Conservation (phyloP, 37 sponge, comb jelly and placozoan species). For the Ephydatia muelleri region DNA sequence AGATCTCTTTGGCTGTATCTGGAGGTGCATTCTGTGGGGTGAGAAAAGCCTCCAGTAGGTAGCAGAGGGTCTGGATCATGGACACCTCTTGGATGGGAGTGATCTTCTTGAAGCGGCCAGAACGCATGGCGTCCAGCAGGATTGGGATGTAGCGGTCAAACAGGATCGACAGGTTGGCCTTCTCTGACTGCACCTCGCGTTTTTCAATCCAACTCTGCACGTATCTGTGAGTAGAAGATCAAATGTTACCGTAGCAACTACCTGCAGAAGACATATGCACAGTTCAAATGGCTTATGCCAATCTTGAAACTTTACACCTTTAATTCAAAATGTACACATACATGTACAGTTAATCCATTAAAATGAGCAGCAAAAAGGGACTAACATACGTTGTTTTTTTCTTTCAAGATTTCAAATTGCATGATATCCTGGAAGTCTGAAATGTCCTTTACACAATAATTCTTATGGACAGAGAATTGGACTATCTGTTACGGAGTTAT, state of each 20-base stretch:
- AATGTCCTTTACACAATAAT: too few relatives aligned
- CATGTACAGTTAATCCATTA: background rate
- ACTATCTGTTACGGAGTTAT: too few relatives aligned
- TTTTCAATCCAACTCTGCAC: slow-evolving; percentile 97
- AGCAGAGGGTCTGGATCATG: slow-evolving; percentile 99
- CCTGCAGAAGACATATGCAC: background rate
- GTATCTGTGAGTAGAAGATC: slow-evolving; percentile 39
- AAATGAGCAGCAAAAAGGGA: too few relatives aligned
- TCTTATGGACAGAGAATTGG: too few relatives aligned
- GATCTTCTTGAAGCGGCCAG: slow-evolving; percentile 97
- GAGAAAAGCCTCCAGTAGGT: slow-evolving; percentile 92
- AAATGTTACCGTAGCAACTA: background rate
- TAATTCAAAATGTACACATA: too few relatives aligned
- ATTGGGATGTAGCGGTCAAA: slow-evolving; percentile 98
- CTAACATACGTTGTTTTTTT: too few relatives aligned
- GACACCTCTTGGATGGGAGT: slow-evolving; percentile 91
- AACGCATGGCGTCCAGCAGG: slow-evolving; percentile 77
- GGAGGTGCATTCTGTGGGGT: slow-evolving; percentile 92
- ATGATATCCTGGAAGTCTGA: too few relatives aligned
- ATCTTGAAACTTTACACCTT: too few relatives aligned
- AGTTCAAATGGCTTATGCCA: background rate
- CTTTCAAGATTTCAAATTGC: too few relatives aligned
- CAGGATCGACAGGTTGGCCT: slow-evolving; percentile 94
- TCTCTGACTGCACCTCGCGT: slow-evolving; percentile 94
- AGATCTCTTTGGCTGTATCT: slow-evolving; percentile 95